Base-by-base conservation (phyloP, 1,140 invertebrate genomes). In the Drosophila rufa region DNA sequence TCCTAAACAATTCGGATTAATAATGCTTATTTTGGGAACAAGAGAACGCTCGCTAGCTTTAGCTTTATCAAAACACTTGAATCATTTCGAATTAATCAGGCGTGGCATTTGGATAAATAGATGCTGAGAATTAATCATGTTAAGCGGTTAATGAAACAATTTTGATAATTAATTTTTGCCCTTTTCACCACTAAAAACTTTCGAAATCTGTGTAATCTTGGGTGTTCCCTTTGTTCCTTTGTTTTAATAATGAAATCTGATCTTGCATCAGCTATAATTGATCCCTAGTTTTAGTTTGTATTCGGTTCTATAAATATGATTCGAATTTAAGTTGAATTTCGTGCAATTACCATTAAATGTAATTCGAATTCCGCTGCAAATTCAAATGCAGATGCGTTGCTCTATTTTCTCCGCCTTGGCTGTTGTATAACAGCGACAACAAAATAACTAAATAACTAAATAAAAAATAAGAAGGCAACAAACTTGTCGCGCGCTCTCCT, bases 381-480 rank as follows among this genome's bases (percentile, higher is more conserved):
- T 55, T 45, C 57, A 27, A 30, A 17, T 53, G 47, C 51, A 64
- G 30, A 22, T 50, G 65, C 51, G 42, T 61, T 53, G 68, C 46
- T 74, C 70, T 73, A 55, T 60, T 75, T 57, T 76, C 43, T 76
- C 11, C 33, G 43, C 50, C 40, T 42, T 46, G 27, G 33, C 53
- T 64, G 64, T 85, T 85, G 79, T 85, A 82, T 82, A 85, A 82
- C 33, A 33, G 33, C 33, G 27, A 30, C 33, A 36, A 36, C 33
- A 36, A 11, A 36, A 36, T 36, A 36, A 36, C 33, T 11, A 36
- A 36, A 82, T 86, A 86, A 82, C 80, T 33, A 65, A 60, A 27
- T n/a, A 60, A 61, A 40, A 65, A 60, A 27, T n/a, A 60, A 61
- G 43, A 36, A 47, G 45, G 45, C 66, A 48, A 80, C 82, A 80